Evolutionary conservation across 2,888 invertebrate genomes (phyloP), one percentile per base, ranked within the genome.

Genomic region (Acleris sparsana): DNA sequence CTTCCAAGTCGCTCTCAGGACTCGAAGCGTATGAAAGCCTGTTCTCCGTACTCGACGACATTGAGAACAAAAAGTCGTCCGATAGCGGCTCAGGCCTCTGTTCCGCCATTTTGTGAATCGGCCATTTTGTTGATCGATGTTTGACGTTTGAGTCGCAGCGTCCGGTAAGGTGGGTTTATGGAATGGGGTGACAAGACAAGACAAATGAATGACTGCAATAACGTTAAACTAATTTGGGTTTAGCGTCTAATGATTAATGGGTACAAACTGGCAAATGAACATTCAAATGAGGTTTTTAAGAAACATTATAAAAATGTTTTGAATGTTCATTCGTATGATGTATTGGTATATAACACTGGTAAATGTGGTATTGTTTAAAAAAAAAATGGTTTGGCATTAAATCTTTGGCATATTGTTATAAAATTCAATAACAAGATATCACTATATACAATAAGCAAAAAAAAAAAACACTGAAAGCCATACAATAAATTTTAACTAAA

Each of bases 61-160:
- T 98, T 85, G 99, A 99, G 94, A 99, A 99, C 85, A 99, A 96
- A 95, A 99, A 98, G 95, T 99, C 99, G 93, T 99, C 99, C 81
- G 98, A 98, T 87, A 99, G 94, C 87, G 97, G 97, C 93, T 99
- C 98, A 87, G 98, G 97, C 86, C 98, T 98, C 98, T 98, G 94
- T 86, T 92, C 82, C 79, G 80, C 80, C 84, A 80, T 81, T 80
- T 84, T 80, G 80, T 72, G 46, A 61, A 63, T 73, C 74, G 72
- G 75, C 77, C 78, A 76, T 79, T 81, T 79, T 75, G 73, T 55
- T 20, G 39, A 1, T 53, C 16, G 52, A 52, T 52, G 33, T 53
- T 68, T 72, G 46, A 16, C 46, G 17, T 77, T 75, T 33, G 39
- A 44, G 78, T 83, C 80, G 85, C 89, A 76, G 76, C 80, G 84